Evolutionary conservation across 2,797 vertebrate genomes (phyloP), one percentile per base, ranked within the genome.

Genomic region (Craterocephalus amniculus): DNA sequence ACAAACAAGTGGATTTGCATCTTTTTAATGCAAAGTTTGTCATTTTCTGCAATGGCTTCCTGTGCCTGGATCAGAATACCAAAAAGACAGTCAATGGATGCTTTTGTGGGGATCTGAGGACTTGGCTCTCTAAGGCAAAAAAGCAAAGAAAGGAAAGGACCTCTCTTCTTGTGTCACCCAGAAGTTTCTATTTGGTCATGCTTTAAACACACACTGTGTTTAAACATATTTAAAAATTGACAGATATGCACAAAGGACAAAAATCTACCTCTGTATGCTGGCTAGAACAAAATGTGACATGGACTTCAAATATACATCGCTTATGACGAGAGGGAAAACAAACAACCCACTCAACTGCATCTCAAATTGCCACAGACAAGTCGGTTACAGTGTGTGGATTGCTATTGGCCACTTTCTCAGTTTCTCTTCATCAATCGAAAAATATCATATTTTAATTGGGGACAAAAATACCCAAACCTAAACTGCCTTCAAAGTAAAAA

Each of bases 181-280:
- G 84, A 91, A 76, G 88, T 92, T 83, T 90, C 90, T 80, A 90
- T 91, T 95, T 95, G 94, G 95, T 95, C 95, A 95, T 92, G 94
- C 94, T 93, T 91, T 91, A 90, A 95, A 92, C 88, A 91, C 87
- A 70, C 55, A 56, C 80, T 62, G 88, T 92, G 87, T 85, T 88
- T 59, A 77, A 87, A 84, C 66, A 51, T 85, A 90, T 94, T 87
- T 86, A 88, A 90, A 92, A 93, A 93, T 87, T 87, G 91, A 94
- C 85, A 92, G 87, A 93, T 94, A 90, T 93, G 92, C 93, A 94
- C 89, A 87, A 83, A 92, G 87, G 80, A 92, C 63, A 89, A 92
- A 49, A 94, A 90, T 91, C 91, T 93, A 93, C 90, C 88, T 94
- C 91, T 83, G 89, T 94, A 94, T 91, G 90, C 78, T 82, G 90